A percentile compares a stretch with the other conserved stretches of the same genome.
Conservation (phyloP, 2,797 vertebrate genomes). For the Sparidentex hasta region DNA sequence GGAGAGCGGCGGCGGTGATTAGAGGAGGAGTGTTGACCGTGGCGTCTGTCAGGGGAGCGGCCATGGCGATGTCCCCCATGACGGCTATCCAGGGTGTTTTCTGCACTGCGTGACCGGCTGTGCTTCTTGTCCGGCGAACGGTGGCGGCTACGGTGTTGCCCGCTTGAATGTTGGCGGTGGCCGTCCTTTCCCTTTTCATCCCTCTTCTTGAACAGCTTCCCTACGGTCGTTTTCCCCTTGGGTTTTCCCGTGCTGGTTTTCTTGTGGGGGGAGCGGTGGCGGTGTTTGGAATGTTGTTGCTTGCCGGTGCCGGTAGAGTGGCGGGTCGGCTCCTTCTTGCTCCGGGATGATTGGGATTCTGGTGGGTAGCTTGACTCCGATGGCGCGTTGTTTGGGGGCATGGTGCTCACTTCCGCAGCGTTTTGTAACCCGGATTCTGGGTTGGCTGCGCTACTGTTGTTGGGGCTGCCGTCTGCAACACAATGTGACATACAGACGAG, state of each 20-base stretch:
- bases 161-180: conserved; percentile 76
- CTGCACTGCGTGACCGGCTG: conserved; percentile 89
- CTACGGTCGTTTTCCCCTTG: conserved; percentile 61
- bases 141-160: conserved; percentile 82
- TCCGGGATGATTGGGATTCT: conserved; percentile 92
- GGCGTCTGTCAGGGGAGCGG: conserved; percentile 84
- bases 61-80: conserved; percentile 79
- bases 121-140: conserved; percentile 87
- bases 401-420: conserved; percentile 93
- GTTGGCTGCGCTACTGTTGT: conserved; percentile 90
- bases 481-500: conserved; percentile 78
- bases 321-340: conserved; percentile 88
- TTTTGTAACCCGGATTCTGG: conserved; percentile 94
- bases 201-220: conserved; percentile 67
- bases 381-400: conserved; percentile 82
- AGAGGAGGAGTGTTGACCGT: conserved; percentile 45
- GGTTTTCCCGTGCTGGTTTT: conserved; percentile 77
- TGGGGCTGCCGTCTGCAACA: conserved; percentile 93
- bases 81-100: conserved; percentile 89
- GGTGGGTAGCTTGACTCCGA: conserved; percentile 92
- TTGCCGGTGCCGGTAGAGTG: conserved; percentile 77
- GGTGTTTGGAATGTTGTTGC: conserved; percentile 87
- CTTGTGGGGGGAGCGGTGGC: conserved; percentile 88
- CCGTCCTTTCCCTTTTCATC: conserved; percentile 71
- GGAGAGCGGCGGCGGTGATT: conserved; percentile 68